Evolutionary conservation across 2,797 vertebrate species (phyloP).

Genomic region (Pelochelys cantorii): DNA sequence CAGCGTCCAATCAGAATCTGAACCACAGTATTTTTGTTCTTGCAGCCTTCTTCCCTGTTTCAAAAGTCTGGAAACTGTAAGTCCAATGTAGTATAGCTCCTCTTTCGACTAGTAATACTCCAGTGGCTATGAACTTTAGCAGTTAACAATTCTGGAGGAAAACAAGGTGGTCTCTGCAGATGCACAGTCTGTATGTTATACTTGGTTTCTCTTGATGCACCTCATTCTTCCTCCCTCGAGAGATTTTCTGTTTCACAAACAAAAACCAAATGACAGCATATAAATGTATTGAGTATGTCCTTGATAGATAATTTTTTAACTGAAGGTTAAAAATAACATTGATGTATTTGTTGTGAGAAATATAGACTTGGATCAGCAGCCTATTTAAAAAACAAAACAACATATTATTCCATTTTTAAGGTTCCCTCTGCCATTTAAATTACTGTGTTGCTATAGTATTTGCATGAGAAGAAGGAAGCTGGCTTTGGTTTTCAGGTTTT

Average conservation of each 20-base stretch:
- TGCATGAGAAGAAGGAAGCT: background rate
- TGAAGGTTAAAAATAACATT: background rate
- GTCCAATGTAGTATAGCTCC: background rate
- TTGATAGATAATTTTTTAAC: background rate
- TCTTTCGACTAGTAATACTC: background rate
- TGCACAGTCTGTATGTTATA: background rate
- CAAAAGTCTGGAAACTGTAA: background rate
- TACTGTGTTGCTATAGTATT: background rate
- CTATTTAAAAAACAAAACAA: background rate
- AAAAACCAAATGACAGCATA: background rate
- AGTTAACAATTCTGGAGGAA: background rate
- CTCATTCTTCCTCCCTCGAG: background rate
- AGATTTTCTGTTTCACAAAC: background rate
- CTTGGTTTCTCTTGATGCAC: background rate
- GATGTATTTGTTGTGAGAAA: background rate
- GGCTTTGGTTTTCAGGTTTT: background rate
- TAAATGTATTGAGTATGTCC: background rate
- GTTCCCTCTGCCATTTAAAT: background rate
- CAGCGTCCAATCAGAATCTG: background rate
- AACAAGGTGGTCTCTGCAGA: background rate
- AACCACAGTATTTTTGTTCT: background rate
- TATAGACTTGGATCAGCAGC: background rate
- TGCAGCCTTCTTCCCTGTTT: background rate
- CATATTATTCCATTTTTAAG: background rate
- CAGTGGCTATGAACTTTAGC: background rate